Evolutionary conservation across 2,113 vertebrate genomes (phyloP), one percentile per base, ranked within the genome.

Genomic region (Azemiops feae): DNA sequence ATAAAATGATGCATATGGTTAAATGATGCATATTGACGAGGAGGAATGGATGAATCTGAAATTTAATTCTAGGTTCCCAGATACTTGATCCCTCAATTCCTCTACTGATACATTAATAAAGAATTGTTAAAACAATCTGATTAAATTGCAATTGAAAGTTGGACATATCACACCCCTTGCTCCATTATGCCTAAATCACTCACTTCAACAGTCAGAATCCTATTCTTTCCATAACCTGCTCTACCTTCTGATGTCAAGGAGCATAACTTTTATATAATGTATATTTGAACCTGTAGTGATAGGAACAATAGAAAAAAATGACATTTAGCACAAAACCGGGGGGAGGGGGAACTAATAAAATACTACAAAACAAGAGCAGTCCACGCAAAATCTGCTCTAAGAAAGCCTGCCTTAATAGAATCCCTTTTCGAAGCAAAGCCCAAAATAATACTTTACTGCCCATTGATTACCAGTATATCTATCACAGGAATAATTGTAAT

Each of bases 371-470:
- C 30, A 88, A 64, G 11, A 64, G 3, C 52, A 88, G n/a, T 89
- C 39, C n/a, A 89, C 53, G 14, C 55, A 27, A 88, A 89, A 89
- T 14, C 53, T 4, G 43, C 10, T 53, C 16, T 45, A 27, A 54
- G 27, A 54, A 54, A 57, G 53, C 18, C n/a, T 88, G 53, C 9
- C 87, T 57, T 55, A 89, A 89, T 43, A 57, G 34, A 58, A 57
- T 81, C 16, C 5, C 16, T 81, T 39, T 74, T 18, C 0, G 10
- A 64, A 64, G 97, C 95, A 97, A 95, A 97, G 96, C 96, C 96
- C 97, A 97, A 96, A 96, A 96, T 94, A 97, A 96, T 95, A 96
- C 96, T 92, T 94, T 93, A 87, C 96, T 94, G 92, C 96, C 94
- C 95, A 52, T 81, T 97, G 96, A 97, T 96, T 97, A 94, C 88